phyloP scores from a whole-genome alignment of 2,888 invertebrate species.

The Philereme vetulata region DNA sequence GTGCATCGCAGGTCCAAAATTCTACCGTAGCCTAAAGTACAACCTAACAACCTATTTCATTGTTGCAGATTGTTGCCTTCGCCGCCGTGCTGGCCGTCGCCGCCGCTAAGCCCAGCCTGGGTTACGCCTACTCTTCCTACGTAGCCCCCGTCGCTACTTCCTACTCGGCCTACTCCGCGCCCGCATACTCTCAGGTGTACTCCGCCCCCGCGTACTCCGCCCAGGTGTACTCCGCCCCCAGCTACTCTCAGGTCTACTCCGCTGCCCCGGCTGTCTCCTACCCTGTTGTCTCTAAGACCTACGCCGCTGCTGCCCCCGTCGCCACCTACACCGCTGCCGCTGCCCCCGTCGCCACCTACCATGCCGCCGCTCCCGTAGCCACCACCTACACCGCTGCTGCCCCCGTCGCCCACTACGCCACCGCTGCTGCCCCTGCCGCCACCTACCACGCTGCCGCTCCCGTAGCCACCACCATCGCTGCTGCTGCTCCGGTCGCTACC shows the following conservation, averaged over 20 bases:
- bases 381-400: neutral
- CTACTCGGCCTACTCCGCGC: slow-evolving; percentile 10
- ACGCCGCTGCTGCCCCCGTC: slow-evolving; percentile 16
- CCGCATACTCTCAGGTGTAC: neutral
- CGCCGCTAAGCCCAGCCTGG: slow-evolving; percentile 47
- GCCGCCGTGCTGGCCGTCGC: slow-evolving; percentile 58
- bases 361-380: slow-evolving; percentile 17
- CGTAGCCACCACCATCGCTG: neutral
- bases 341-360: slow-evolving; percentile 16
- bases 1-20: too few relatives aligned
- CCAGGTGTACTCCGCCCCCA: neutral
- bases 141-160: neutral
- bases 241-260: neutral
- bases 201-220: neutral
- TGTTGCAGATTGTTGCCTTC: slow-evolving; percentile 33
- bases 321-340: slow-evolving; percentile 15
- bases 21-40: too few relatives aligned
- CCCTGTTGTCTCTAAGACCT: slow-evolving; percentile 13
- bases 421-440: slow-evolving; percentile 2
- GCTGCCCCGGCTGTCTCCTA: slow-evolving; percentile 11
- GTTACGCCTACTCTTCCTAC: slow-evolving; percentile 10
- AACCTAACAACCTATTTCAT: neutral
- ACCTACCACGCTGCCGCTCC: slow-evolving; percentile 11
- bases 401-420: slow-evolving; percentile 8
- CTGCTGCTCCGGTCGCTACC: neutral